These are phyloP conservation scores for Metaphire vulgaris DNA, from an alignment of 1,140 invertebrate species.

Conservation along the genomic window DNA sequence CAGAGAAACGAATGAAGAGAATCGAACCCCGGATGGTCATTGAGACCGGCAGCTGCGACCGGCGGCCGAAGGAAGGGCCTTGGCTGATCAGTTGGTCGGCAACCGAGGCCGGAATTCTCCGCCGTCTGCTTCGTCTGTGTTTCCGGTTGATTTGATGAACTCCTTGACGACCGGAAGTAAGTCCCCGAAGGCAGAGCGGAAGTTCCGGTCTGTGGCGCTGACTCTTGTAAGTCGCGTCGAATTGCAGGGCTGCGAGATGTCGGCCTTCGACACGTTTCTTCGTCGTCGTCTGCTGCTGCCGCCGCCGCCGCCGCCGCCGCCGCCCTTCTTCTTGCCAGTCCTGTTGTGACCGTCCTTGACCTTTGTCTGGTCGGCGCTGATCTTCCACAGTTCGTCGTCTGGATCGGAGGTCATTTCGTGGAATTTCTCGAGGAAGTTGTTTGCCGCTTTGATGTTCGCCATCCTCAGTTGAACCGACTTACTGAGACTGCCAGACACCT, in stretches of 20 bases:
- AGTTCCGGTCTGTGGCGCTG: not conserved
- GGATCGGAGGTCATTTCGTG: conserved; percentile 18
- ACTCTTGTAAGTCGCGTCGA: not conserved
- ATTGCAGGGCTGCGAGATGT: not conserved
- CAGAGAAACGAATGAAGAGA: no score
- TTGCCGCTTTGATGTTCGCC: not conserved
- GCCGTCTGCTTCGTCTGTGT: not conserved
- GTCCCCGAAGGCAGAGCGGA: not conserved
- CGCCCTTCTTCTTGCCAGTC: not conserved
- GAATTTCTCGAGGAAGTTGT: conserved; percentile 16
- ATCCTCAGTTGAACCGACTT: not conserved
- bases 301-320: not conserved
- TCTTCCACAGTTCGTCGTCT: conserved; percentile 22
- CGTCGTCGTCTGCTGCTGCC: not conserved
- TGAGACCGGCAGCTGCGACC: no score
- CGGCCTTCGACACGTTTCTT: conserved; percentile 4
- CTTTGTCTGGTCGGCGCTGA: conserved; percentile 6
- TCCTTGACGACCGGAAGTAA: not conserved
- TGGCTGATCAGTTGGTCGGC: not conserved
- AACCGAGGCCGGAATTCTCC: not conserved
- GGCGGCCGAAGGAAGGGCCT: no score
- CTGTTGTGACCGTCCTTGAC: not conserved
- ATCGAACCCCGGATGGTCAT: no score
- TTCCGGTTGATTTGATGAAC: not conserved
- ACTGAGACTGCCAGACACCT: not conserved